These are phyloP conservation scores for Lepus townsendii DNA, from an alignment of 2,797 vertebrate genomes.

Conservation along the genomic window DNA sequence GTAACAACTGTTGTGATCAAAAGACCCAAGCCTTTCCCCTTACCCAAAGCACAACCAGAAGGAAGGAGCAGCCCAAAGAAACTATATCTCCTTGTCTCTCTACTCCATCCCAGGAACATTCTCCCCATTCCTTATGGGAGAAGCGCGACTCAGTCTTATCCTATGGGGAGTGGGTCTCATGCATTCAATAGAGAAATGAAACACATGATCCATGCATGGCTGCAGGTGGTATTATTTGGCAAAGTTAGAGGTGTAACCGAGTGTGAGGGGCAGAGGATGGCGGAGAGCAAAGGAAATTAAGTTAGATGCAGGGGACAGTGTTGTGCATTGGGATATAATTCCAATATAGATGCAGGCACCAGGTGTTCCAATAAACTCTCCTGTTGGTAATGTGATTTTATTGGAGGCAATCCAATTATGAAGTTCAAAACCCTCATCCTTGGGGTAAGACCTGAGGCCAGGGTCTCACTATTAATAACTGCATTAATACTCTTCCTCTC, in stretches of 20 bases:
- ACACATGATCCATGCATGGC: not conserved
- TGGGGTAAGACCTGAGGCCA: slow-evolving; percentile 52
- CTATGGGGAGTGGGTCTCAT: not conserved
- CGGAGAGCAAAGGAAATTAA: slow-evolving; percentile 38
- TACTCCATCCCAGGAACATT: too few species aligned
- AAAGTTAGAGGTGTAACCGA: not conserved
- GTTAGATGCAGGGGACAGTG: not conserved
- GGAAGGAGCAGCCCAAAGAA: not conserved
- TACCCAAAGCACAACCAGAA: not conserved
- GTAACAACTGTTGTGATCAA: not conserved
- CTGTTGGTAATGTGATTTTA: slow-evolving; percentile 75
- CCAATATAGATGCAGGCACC: slow-evolving; percentile 57
- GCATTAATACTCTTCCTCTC: slow-evolving; percentile 38
- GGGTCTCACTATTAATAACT: slow-evolving; percentile 74
- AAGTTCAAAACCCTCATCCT: slow-evolving; percentile 70
- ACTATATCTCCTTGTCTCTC: too few species aligned
- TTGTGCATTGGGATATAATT: not conserved
- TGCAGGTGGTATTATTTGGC: not conserved
- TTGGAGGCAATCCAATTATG: slow-evolving; percentile 73
- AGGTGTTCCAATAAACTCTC: slow-evolving; percentile 78
- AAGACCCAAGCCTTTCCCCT: not conserved
- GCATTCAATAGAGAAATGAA: not conserved
- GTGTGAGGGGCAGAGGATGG: not conserved
- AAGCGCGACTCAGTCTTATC: not conserved
- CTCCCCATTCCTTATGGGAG: not conserved